phyloP scores from a whole-genome alignment of 2,888 invertebrate genomes.

The Cantharis flavilabris region DNA sequence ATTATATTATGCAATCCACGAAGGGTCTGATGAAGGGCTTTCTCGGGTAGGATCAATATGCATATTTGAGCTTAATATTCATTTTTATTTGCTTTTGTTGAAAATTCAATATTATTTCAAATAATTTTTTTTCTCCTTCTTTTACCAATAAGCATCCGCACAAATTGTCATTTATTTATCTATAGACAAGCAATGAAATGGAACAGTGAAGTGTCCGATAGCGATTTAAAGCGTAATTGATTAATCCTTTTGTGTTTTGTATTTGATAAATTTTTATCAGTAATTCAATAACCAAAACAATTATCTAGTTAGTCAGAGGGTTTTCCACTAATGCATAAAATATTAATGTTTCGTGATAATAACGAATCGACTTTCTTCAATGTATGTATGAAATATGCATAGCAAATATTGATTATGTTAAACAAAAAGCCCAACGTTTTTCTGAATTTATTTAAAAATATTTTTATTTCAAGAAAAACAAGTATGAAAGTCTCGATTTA shows the following conservation, averaged over 20 bases:
- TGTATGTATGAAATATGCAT: neutral
- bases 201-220: neutral
- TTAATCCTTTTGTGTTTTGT: neutral
- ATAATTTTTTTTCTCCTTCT: too few relatives aligned
- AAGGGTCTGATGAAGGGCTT: too few relatives aligned
- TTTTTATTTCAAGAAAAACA: neutral
- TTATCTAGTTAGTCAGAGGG: neutral
- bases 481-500: neutral
- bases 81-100: too few relatives aligned
- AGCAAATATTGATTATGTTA: neutral
- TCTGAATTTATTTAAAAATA: neutral
- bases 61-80: too few relatives aligned
- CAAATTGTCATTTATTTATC: neutral
- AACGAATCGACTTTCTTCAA: neutral
- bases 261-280: neutral
- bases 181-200: neutral
- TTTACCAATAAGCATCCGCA: too few relatives aligned
- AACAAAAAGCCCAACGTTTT: neutral
- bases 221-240: neutral
- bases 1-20: too few relatives aligned
- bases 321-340: neutral
- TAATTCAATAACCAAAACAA: neutral
- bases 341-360: neutral
- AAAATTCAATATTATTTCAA: too few relatives aligned
- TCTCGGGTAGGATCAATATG: too few relatives aligned